These are phyloP conservation scores for Leptinotarsa haldemani DNA, from an alignment of 2,888 invertebrate genomes.

Conservation along the genomic window DNA sequence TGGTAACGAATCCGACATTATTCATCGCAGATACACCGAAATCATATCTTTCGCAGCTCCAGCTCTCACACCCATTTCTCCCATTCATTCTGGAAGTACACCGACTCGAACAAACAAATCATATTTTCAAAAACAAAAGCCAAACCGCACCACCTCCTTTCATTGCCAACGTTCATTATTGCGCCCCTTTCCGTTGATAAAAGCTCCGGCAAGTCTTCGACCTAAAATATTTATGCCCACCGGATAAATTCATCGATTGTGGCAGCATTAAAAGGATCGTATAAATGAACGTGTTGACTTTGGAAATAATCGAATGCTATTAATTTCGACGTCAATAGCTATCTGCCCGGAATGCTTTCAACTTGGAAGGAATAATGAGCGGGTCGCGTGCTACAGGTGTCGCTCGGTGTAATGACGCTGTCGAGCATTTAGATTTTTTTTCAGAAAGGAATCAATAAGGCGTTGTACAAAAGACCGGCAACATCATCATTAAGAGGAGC, in stretches of 20 bases:
- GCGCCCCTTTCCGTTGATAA: conserved; percentile 33
- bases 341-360: conserved; percentile 53
- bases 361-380: conserved; percentile 58
- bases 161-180: conserved; percentile 32
- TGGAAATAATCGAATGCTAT: conserved; percentile 64
- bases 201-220: conserved; percentile 16
- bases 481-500: conserved; percentile 15
- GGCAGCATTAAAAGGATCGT: conserved; percentile 44
- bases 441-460: conserved; percentile 24
- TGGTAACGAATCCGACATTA: background rate
- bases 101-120: conserved; percentile 35
- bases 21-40: conserved; percentile 19
- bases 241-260: conserved; percentile 44
- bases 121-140: conserved; percentile 38
- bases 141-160: conserved; percentile 31
- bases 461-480: conserved; percentile 26
- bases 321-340: conserved; percentile 61
- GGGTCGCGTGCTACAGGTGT: conserved; percentile 64
- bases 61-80: conserved; percentile 2
- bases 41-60: conserved; percentile 12
- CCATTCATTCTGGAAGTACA: conserved; percentile 27
- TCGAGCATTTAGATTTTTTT: conserved; percentile 50
- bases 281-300: conserved; percentile 58
- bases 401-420: conserved; percentile 58
- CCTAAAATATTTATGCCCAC: conserved; percentile 43